A percentile compares a stretch with the other conserved stretches of the same genome.
phyloP scores from a whole-genome alignment of 2,797 vertebrate species.

The Coreius guichenoti region DNA sequence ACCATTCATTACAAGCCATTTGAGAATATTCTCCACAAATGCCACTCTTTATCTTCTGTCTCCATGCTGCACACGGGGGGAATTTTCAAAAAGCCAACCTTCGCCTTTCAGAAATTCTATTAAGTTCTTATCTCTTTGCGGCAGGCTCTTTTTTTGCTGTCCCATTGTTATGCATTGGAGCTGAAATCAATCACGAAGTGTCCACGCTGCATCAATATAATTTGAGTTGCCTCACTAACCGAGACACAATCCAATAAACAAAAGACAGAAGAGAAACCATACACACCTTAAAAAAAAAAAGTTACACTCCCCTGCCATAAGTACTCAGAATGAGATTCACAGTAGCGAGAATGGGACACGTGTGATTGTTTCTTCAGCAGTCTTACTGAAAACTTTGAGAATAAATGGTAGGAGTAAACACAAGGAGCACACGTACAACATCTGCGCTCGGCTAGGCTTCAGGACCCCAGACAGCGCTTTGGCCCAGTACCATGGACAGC shows the following conservation, averaged over 20 bases:
- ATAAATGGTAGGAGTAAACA: slow-evolving; percentile 27
- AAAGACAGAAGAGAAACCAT: slow-evolving; percentile 61
- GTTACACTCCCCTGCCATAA: slow-evolving; percentile 35
- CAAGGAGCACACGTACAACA: neutral
- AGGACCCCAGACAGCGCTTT: slow-evolving; percentile 73
- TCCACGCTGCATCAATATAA: slow-evolving; percentile 81
- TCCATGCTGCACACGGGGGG: slow-evolving; percentile 83
- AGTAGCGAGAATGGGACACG: neutral
- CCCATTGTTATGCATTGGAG: slow-evolving; percentile 89
- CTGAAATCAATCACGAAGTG: slow-evolving; percentile 88
- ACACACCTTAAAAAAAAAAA: slow-evolving; percentile 40
- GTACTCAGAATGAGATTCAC: slow-evolving; percentile 18
- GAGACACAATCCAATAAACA: slow-evolving; percentile 75
- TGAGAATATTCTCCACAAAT: slow-evolving; percentile 89
- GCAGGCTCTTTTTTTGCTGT: slow-evolving; percentile 88
- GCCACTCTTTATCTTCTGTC: slow-evolving; percentile 88
- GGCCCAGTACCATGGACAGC: slow-evolving; percentile 77
- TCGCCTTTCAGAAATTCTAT: slow-evolving; percentile 95
- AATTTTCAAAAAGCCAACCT: slow-evolving; percentile 93
- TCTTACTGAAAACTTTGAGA: slow-evolving; percentile 27
- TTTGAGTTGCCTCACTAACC: slow-evolving; percentile 76
- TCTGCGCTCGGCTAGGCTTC: slow-evolving; percentile 49
- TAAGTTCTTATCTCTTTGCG: slow-evolving; percentile 94
- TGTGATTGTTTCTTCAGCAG: slow-evolving; percentile 9
- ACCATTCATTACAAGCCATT: slow-evolving; percentile 87